phyloP scores from a whole-genome alignment of 1,140 invertebrate genomes.

The Calliphora vicina region DNA sequence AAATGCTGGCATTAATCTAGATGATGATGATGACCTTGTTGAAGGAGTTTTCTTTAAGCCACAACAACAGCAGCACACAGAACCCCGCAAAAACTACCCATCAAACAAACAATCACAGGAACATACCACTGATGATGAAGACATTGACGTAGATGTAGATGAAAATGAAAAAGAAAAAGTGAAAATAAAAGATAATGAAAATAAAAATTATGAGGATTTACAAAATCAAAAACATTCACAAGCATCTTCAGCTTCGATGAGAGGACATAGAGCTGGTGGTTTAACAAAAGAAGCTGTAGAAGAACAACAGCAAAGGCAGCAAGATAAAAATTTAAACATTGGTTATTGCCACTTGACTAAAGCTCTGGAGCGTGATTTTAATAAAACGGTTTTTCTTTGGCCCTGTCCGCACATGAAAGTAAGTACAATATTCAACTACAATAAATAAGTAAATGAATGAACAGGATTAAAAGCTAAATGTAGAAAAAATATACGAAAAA shows the following conservation, averaged over 20 bases:
- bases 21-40: slow-evolving; percentile 42
- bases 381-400: slow-evolving; percentile 60
- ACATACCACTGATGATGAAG: background rate
- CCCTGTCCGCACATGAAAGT: slow-evolving; percentile 62
- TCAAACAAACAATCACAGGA: background rate
- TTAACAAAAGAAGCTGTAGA: background rate
- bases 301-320: slow-evolving; percentile 38
- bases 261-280: too few relatives aligned
- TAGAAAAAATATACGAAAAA: too few relatives aligned
- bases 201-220: slow-evolving; percentile 47
- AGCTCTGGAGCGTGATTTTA: slow-evolving; percentile 54
- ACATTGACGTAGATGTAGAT: background rate
- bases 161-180: slow-evolving; percentile 26
- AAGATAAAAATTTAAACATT: slow-evolving; percentile 33
- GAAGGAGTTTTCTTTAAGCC: slow-evolving; percentile 18
- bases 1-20: slow-evolving; percentile 60
- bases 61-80: background rate
- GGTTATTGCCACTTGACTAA: slow-evolving; percentile 54
- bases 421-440: slow-evolving; percentile 44
- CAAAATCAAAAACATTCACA: background rate
- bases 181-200: slow-evolving; percentile 23
- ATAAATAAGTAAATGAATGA: background rate
- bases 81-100: background rate
- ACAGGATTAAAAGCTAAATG: too few relatives aligned
- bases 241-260: background rate